Evolutionary conservation across 2,888 invertebrate genomes (phyloP).

Genomic region (Macrophya annulata): DNA sequence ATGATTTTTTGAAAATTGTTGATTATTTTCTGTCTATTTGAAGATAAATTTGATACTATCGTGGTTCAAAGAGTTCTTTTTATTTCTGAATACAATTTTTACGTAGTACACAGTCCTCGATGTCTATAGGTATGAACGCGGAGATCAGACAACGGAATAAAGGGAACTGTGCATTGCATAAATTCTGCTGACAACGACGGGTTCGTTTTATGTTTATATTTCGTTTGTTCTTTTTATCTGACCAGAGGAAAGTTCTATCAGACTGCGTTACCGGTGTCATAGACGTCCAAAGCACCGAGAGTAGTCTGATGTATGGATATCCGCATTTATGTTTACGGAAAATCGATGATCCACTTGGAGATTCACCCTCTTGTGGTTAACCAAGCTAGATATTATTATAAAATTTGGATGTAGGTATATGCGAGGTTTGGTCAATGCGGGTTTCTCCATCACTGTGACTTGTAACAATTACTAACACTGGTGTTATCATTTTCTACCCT

Average conservation of each 20-base stretch:
- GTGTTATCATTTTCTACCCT: not conserved
- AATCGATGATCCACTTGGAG: not conserved
- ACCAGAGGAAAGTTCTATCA: not conserved
- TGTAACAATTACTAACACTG: conserved; percentile 31
- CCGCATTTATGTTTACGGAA: conserved; percentile 17
- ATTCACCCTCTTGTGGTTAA: conserved; percentile 16
- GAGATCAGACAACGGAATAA: not conserved
- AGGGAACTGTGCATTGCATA: not conserved
- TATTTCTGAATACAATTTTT: not conserved
- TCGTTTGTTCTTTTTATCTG: conserved; percentile 13
- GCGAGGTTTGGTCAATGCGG: not conserved
- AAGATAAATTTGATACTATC: not conserved
- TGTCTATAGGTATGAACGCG: not conserved
- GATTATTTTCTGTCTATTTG: not conserved
- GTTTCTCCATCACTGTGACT: conserved; percentile 19
- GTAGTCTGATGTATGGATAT: conserved; percentile 2
- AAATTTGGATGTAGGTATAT: not conserved
- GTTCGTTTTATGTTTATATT: conserved; percentile 13
- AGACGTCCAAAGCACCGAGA: not conserved
- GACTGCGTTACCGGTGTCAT: not conserved
- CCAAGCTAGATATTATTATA: conserved; percentile 14
- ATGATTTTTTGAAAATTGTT: not conserved
- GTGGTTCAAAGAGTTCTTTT: not conserved
- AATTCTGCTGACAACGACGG: conserved; percentile 8
- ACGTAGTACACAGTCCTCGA: not conserved